Evolutionary conservation across 2,113 vertebrate genomes (phyloP), one percentile per base, ranked within the genome.

Genomic region (Genyomyrus donnyi): DNA sequence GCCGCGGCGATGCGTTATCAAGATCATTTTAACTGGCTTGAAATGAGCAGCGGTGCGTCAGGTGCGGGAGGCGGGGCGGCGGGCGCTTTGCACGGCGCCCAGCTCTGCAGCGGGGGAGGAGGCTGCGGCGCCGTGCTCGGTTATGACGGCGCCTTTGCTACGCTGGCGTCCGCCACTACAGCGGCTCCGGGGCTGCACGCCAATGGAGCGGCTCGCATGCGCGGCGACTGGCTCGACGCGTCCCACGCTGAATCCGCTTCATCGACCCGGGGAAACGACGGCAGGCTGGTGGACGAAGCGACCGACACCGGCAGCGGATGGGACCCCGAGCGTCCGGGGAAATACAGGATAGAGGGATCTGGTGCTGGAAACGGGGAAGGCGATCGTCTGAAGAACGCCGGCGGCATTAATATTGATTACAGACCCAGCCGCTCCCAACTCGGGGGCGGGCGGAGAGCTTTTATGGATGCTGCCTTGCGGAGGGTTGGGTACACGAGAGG

Each of bases 31-130:
- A 91, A 88, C 74, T 91, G 92, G 91, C 90, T 84, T 90, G 90
- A 91, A 92, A 92, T 93, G 93, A 93, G 92, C 89, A 89, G 85
- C 80, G 89, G 89, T 91, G 91, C 74, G 48, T 91, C 88, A 88
- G 90, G 88, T 77, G 86, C 31, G 62, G 91, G 91, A 86, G 90
- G 90, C 66, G 91, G 91, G 87, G 92, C 87, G 88, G 90, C 91
- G 89, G 92, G 88, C 86, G 87, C 89, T 85, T 91, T 90, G 92
- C 92, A 91, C 89, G 91, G 62, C n/a, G 62, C 62, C 62, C 62
- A 66, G n/a, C 62, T 66, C 62, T 66, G 91, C 89, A 90, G 90
- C 89, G 90, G 91, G 52, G 90, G 91, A 90, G 91, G 90, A 66
- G 90, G 91, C 83, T 89, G 90, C 77, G 91, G 88, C 85, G 90